Conservation (phyloP, 2,888 invertebrate species). For the Leptopilina drosophilae region DNA sequence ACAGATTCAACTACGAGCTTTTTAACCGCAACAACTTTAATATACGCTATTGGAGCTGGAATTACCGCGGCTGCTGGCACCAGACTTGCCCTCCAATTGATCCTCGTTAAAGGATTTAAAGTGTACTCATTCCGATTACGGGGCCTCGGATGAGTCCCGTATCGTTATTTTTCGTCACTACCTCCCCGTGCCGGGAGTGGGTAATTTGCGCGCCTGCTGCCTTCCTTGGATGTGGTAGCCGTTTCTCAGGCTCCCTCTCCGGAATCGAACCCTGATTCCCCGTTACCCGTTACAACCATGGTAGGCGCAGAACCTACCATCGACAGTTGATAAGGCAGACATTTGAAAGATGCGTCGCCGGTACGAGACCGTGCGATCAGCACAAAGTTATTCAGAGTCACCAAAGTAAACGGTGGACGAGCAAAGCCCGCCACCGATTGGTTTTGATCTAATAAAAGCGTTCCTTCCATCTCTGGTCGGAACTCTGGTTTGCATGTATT, state of each 20-base stretch:
- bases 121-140: no score
- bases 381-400: no score
- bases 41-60: no score
- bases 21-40: no score
- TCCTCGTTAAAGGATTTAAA: no score
- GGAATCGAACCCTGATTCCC: constrained; percentile 87
- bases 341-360: constrained; percentile 80
- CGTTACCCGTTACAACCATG: constrained; percentile 82
- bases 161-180: no score
- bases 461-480: constrained; percentile 75
- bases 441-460: constrained; percentile 73
- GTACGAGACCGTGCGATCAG: constrained; percentile 68
- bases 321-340: constrained; percentile 83
- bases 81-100: no score
- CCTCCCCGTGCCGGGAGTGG: constrained; percentile 81
- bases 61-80: no score
- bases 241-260: constrained; percentile 85
- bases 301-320: constrained; percentile 63
- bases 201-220: constrained; percentile 85
- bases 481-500: constrained; percentile 81
- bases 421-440: constrained; percentile 76
- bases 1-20: no score
- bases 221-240: constrained; percentile 86
- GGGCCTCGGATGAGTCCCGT: no score
- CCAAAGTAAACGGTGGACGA: constrained; percentile 76